Evolutionary conservation across 1,140 invertebrate genomes (phyloP).

Genomic region (Lepidotrigona ventralis): DNA sequence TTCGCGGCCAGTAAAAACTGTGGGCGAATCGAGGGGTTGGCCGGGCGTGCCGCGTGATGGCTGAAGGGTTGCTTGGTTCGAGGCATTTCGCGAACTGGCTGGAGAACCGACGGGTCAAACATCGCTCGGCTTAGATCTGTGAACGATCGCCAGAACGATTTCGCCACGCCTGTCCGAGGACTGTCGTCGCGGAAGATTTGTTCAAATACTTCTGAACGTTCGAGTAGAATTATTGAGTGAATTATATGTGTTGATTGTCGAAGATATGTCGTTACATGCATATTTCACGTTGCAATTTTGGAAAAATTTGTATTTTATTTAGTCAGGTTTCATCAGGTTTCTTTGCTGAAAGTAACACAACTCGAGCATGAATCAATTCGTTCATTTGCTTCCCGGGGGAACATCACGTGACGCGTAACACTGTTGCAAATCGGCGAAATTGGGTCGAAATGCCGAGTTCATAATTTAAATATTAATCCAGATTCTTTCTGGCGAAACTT

Average conservation of each 20-base stretch:
- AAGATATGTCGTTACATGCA: too few relatives aligned
- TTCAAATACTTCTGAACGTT: background rate
- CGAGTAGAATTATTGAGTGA: too few relatives aligned
- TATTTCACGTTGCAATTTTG: too few relatives aligned
- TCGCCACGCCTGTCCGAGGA: conserved; percentile 17
- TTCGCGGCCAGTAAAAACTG: conserved; percentile 71
- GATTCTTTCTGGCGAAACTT: background rate
- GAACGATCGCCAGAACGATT: conserved; percentile 13
- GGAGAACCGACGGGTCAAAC: conserved; percentile 38
- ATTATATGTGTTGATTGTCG: background rate
- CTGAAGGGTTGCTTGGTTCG: conserved; percentile 30
- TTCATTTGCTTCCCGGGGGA: background rate
- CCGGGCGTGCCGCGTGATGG: background rate
- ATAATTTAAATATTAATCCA: background rate
- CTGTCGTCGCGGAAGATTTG: conserved; percentile 7
- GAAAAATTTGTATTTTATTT: too few relatives aligned
- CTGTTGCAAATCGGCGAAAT: background rate
- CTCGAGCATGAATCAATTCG: too few relatives aligned
- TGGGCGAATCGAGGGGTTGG: conserved; percentile 44
- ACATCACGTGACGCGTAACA: background rate
- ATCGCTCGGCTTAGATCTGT: conserved; percentile 50
- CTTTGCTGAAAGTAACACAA: too few relatives aligned
- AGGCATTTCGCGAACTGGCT: conserved; percentile 49
- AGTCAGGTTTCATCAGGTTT: too few relatives aligned
- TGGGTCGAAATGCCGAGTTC: background rate